Evolutionary conservation across 2,888 invertebrate species (phyloP), one percentile per base, ranked within the genome.

Genomic region (Mechanitis messenoides): DNA sequence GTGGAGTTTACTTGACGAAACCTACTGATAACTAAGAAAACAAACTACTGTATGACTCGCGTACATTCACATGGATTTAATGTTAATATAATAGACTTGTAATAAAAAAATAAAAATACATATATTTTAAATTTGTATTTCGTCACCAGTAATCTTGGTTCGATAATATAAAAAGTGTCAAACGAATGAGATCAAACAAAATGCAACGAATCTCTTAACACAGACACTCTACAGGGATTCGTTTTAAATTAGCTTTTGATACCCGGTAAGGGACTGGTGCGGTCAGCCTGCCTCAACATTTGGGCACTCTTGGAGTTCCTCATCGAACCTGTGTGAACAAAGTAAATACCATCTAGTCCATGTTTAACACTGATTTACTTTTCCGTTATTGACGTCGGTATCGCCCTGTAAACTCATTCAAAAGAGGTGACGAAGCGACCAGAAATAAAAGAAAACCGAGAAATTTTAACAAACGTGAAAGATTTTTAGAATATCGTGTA

Each of bases 241-340:
- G 80, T 78, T 80, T 80, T 77, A 80, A 77, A 78, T 79, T 75
- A 79, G 72, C 78, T 75, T 42, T 78, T 73, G 79, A 92, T 92
- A 91, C 91, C 90, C 84, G 91, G 91, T 87, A 84, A 87, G 81
- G 91, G 90, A 91, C 90, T 91, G 91, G 91, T 90, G 90, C 91
- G 92, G 90, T 92, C 92, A 84, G 91, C 84, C 82, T 88, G 92
- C 84, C 91, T 91, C 91, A 92, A 92, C 90, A 91, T 91, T 91
- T 92, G 92, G 86, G 92, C 92, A 91, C 92, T 92, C 89, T 92
- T 90, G 80, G 92, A 92, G 83, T 91, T 92, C 92, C 91, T 92
- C 92, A 93, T 92, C 85, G 91, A 91, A 86, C 91, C 90, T 90
- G 90, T 83, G 81, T 82, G 87, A 87, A 88, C 87, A 89, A 78